Evolutionary conservation across 2,888 invertebrate species (phyloP).

Genomic region (Dasysyrphus tricinctus): DNA sequence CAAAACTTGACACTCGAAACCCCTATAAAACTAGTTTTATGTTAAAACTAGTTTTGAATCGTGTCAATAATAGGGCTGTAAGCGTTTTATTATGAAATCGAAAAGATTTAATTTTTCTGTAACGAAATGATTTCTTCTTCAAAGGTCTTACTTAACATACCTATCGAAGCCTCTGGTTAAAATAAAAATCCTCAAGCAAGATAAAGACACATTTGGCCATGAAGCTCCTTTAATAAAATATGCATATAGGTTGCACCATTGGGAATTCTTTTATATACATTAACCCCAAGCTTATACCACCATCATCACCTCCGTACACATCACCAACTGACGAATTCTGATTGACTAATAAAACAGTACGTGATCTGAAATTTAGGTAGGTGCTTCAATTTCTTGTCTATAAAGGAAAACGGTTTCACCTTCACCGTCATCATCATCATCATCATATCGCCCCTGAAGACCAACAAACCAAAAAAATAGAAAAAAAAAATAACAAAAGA

Average conservation of each 20-base stretch:
- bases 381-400: slow-evolving; percentile 8
- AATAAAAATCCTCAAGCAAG: not conserved
- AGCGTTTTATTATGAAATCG: slow-evolving; percentile 9
- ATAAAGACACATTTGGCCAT: slow-evolving; percentile 47
- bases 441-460: slow-evolving; percentile 5
- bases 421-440: slow-evolving; percentile 30
- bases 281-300: slow-evolving; percentile 60
- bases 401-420: slow-evolving; percentile 50
- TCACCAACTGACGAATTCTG: slow-evolving; percentile 77
- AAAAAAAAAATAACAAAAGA: slow-evolving; percentile 26
- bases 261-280: slow-evolving; percentile 65
- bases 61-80: too few relatives aligned
- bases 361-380: slow-evolving; percentile 78
- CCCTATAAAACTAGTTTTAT: too few relatives aligned
- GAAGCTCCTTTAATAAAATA: slow-evolving; percentile 56
- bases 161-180: not conserved
- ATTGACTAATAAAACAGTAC: slow-evolving; percentile 82
- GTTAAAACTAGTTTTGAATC: too few relatives aligned
- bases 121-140: not conserved
- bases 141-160: not conserved
- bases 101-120: slow-evolving; percentile 1
- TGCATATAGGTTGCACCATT: slow-evolving; percentile 65
- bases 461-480: slow-evolving; percentile 8
- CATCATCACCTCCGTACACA: slow-evolving; percentile 61
- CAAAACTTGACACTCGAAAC: too few relatives aligned